A percentile compares a stretch with the other conserved stretches of the same genome.
phyloP scores from a whole-genome alignment of 2,888 invertebrate genomes.

The Philereme transversata region DNA sequence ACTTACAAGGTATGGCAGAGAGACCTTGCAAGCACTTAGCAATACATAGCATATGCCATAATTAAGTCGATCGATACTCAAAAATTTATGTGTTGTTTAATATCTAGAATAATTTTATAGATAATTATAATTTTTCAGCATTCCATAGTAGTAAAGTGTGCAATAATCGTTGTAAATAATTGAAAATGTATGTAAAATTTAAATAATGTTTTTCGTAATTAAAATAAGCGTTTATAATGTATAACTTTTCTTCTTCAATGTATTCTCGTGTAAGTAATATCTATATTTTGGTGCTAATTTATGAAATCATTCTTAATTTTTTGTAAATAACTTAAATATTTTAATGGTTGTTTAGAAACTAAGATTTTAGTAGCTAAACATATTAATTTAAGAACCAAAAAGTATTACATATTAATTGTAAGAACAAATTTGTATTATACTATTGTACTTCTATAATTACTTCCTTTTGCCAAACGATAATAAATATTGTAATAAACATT shows the following conservation, averaged over 20 bases:
- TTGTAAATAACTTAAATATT: constrained; percentile 44
- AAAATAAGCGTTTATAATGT: constrained; percentile 4
- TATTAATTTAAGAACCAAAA: constrained; percentile 73
- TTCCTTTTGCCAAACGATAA: constrained; percentile 81
- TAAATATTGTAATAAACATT: constrained; percentile 70
- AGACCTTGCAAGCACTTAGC: background rate
- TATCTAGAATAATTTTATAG: background rate
- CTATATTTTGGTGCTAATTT: constrained; percentile 75
- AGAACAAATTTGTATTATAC: constrained; percentile 56
- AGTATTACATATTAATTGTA: constrained; percentile 70
- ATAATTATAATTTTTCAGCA: constrained; percentile 53
- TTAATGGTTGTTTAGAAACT: constrained; percentile 31
- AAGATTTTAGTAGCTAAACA: constrained; percentile 47
- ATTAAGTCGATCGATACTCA: constrained; percentile 9
- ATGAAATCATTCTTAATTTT: constrained; percentile 44
- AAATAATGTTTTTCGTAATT: constrained; percentile 22
- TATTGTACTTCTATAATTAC: constrained; percentile 47
- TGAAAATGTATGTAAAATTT: constrained; percentile 10
- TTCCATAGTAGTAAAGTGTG: constrained; percentile 76
- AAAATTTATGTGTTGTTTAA: background rate
- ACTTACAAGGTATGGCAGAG: constrained; percentile 18
- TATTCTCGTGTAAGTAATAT: constrained; percentile 42
- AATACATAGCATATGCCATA: background rate
- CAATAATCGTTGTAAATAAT: constrained; percentile 49
- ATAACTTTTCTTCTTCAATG: constrained; percentile 9